phyloP scores from a whole-genome alignment of 2,888 invertebrate genomes.

The Epirrhoe alternata region DNA sequence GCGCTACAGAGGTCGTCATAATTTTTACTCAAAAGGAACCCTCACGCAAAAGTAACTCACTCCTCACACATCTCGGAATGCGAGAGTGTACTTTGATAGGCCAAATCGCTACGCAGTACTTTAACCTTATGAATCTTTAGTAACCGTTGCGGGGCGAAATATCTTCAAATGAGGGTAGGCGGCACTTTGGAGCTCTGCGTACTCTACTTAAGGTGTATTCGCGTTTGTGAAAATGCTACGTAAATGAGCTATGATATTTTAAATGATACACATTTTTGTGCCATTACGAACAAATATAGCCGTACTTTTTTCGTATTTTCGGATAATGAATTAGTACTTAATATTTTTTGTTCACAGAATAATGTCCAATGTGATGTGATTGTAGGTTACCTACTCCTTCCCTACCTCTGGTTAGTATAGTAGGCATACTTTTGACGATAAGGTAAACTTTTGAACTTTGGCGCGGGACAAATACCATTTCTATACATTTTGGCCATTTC shows the following conservation, averaged over 20 bases:
- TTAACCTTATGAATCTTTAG: slow-evolving; percentile 30
- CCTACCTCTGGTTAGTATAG: no score
- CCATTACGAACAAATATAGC: not conserved
- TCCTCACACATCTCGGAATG: slow-evolving; percentile 20
- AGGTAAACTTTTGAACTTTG: no score
- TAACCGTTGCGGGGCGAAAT: slow-evolving; percentile 23
- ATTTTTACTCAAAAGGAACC: slow-evolving; percentile 12
- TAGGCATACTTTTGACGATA: no score
- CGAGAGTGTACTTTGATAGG: slow-evolving; percentile 34
- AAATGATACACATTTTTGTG: not conserved
- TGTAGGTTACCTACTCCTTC: no score
- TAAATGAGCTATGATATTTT: slow-evolving; percentile 13
- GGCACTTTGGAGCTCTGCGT: not conserved
- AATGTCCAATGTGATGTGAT: no score
- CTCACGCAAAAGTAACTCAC: not conserved
- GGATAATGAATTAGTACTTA: not conserved
- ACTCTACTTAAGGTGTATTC: not conserved
- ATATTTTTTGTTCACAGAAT: not conserved
- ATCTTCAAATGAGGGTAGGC: slow-evolving; percentile 16
- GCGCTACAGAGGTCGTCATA: no score
- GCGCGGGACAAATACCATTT: no score
- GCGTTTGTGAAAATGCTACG: slow-evolving; percentile 11
- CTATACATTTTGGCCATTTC: no score
- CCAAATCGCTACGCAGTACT: slow-evolving; percentile 32
- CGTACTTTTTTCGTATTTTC: no score